These are phyloP conservation scores for Oryzias javanicus DNA, from an alignment of 2,113 vertebrate genomes.

Conservation along the genomic window DNA sequence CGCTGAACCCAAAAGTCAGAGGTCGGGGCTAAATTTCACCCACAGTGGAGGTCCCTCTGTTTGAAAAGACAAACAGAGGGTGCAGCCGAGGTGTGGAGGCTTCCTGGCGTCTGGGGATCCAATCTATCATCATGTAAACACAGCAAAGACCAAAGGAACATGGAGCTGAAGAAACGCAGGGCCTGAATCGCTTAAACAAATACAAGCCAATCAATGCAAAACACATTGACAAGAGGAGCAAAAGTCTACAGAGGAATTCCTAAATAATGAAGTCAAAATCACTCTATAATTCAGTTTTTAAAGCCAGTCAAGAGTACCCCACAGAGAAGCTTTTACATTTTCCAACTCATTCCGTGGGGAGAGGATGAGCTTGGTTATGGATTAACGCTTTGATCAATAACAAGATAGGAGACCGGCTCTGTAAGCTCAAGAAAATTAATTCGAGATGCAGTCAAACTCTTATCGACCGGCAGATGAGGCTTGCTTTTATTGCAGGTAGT, in stretches of 20 bases:
- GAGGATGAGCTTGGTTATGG: constrained; percentile 92
- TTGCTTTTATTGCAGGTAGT: constrained; percentile 91
- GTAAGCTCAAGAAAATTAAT: constrained; percentile 95
- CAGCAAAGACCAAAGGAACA: constrained; percentile 36
- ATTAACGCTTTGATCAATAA: constrained; percentile 97
- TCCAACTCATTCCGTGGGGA: constrained; percentile 82
- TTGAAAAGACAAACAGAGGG: constrained; percentile 76
- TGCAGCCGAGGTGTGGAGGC: constrained; percentile 62
- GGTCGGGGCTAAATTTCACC: constrained; percentile 71
- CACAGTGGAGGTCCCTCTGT: constrained; percentile 69
- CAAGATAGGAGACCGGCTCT: constrained; percentile 86
- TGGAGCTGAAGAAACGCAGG: constrained; percentile 25
- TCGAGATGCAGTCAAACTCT: constrained; percentile 95
- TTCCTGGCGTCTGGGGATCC: constrained; percentile 55
- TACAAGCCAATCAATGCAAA: constrained; percentile 32
- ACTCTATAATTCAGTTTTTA: constrained; percentile 73
- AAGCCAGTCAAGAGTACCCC: constrained; percentile 86
- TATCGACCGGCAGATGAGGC: constrained; percentile 91
- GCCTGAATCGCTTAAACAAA: constrained; percentile 22
- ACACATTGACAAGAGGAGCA: constrained; percentile 28
- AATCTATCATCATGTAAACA: constrained; percentile 60
- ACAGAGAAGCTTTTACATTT: constrained; percentile 86
- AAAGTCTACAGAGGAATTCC: constrained; percentile 42
- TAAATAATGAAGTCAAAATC: constrained; percentile 69
- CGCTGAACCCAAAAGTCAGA: constrained; percentile 63